Conservation (phyloP, 92 coral and sea anemone genomes). For the Blastomussa wellsi region DNA sequence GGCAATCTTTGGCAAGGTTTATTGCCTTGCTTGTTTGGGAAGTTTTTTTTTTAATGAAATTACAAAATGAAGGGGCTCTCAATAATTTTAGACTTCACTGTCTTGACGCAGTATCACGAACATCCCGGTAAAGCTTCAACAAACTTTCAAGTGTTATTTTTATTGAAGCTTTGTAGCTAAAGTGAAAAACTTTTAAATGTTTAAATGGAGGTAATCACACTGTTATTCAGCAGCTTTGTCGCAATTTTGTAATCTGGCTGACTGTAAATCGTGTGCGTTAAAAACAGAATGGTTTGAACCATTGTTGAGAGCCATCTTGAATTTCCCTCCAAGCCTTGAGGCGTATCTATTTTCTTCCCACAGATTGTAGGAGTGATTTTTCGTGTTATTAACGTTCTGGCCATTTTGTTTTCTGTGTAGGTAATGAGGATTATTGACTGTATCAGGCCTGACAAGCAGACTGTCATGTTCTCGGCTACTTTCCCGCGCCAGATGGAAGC, state of each 20-base stretch:
- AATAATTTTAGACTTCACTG: background rate
- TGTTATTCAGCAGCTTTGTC: background rate
- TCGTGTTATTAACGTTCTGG: background rate
- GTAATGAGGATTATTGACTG: conserved; percentile 95
- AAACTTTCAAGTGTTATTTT: background rate
- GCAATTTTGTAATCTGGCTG: too few relatives aligned
- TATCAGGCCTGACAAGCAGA: conserved; percentile 95
- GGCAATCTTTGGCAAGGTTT: background rate
- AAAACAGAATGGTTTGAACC: background rate
- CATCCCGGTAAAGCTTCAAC: background rate
- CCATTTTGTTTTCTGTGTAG: conserved; percentile 34
- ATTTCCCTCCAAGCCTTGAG: background rate
- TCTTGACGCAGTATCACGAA: background rate
- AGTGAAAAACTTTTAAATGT: background rate
- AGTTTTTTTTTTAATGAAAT: background rate
- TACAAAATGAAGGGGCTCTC: background rate
- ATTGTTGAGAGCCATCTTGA: background rate
- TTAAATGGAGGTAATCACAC: background rate
- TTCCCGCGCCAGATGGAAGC: conserved; percentile 99
- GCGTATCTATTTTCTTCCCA: background rate
- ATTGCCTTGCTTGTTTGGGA: background rate
- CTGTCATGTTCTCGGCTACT: conserved; percentile 95
- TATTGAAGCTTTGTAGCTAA: background rate
- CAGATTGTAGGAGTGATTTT: background rate
- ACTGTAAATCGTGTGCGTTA: background rate